phyloP scores from a whole-genome alignment of 2,888 invertebrate species.

The Drosophila kambysellisi region DNA sequence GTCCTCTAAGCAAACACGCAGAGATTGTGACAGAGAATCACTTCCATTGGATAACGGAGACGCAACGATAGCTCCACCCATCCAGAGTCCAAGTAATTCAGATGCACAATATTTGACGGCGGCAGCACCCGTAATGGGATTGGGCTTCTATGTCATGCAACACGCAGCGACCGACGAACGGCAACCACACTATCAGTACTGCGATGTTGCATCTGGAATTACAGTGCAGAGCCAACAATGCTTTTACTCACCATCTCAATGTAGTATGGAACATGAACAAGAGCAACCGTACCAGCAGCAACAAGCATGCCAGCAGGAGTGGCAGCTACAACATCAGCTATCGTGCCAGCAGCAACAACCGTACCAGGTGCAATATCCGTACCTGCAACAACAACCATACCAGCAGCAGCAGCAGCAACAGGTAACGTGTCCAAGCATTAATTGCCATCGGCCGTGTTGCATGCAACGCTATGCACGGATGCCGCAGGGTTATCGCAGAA shows the following conservation, averaged over 20 bases:
- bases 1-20: too few relatives aligned
- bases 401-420: background rate
- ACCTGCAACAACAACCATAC: background rate
- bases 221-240: background rate
- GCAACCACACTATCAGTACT: background rate
- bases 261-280: background rate
- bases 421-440: slow-evolving; percentile 9
- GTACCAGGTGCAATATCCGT: slow-evolving; percentile 2
- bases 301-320: background rate
- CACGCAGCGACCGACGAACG: background rate
- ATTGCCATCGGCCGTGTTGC: slow-evolving; percentile 36
- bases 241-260: background rate
- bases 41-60: background rate
- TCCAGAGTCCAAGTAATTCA: background rate
- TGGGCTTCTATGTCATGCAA: background rate
- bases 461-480: slow-evolving; percentile 59
- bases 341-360: background rate
- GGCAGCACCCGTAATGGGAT: background rate
- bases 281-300: slow-evolving; percentile 1
- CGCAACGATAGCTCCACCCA: too few relatives aligned
- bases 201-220: too few relatives aligned
- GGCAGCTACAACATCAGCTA: background rate
- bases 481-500: too few relatives aligned
- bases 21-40: background rate
- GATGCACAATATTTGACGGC: background rate